These are phyloP conservation scores for Metalampra italica DNA, from an alignment of 2,888 invertebrate genomes.

Conservation along the genomic window DNA sequence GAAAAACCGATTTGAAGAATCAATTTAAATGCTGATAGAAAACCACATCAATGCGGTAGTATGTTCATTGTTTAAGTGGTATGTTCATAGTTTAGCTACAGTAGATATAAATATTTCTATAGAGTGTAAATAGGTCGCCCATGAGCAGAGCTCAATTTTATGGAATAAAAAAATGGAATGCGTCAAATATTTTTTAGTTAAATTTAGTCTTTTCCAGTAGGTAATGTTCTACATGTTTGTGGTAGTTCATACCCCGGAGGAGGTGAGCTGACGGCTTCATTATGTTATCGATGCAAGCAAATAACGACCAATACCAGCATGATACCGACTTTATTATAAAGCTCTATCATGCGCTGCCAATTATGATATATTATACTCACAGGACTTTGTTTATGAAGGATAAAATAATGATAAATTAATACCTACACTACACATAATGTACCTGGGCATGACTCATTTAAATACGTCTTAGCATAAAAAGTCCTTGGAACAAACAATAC, in stretches of 20 bases:
- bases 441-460: not conserved
- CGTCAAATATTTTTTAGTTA: not conserved
- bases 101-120: too few species aligned
- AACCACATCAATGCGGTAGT: too few species aligned
- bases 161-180: too few species aligned
- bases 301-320: conserved; percentile 18
- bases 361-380: not conserved
- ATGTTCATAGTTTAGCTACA: too few species aligned
- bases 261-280: conserved; percentile 27
- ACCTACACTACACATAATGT: not conserved
- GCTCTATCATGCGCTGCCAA: conserved; percentile 2
- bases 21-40: too few species aligned
- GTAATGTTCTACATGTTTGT: not conserved
- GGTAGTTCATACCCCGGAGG: conserved; percentile 5
- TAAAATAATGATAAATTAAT: not conserved
- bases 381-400: not conserved
- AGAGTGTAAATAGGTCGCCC: too few species aligned
- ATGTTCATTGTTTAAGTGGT: too few species aligned
- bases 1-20: too few species aligned
- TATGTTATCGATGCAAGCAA: conserved; percentile 25
- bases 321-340: conserved; percentile 6
- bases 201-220: not conserved
- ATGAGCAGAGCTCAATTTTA: too few species aligned
- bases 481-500: too few species aligned
- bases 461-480: too few species aligned